A percentile compares a stretch with the other conserved stretches of the same genome.
Evolutionary conservation across 2,888 invertebrate species (phyloP).

Genomic region (Ormyrus rosae): DNA sequence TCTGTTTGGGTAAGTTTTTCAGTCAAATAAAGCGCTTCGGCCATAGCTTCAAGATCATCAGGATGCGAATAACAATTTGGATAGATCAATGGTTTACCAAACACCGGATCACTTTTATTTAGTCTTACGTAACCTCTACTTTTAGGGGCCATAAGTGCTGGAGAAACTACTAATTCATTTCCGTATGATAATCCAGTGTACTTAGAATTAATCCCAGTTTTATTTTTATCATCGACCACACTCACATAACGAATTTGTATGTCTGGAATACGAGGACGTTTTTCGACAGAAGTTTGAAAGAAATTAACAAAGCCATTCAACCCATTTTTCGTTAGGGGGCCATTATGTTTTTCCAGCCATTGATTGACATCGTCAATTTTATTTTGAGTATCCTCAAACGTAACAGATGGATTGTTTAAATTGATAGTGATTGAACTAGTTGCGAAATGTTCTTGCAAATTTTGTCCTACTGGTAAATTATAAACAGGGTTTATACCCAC

Average conservation of each 20-base stretch:
- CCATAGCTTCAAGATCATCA: conserved; percentile 78
- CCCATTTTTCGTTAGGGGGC: conserved; percentile 78
- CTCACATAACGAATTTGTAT: conserved; percentile 78
- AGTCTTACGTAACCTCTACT: conserved; percentile 81
- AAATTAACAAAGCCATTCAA: conserved; percentile 80
- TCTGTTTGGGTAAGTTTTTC: conserved; percentile 77
- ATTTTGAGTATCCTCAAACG: conserved; percentile 65
- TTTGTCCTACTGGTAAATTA: conserved; percentile 81
- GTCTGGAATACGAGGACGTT: conserved; percentile 77
- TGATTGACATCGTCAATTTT: conserved; percentile 65
- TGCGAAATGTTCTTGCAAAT: conserved; percentile 81
- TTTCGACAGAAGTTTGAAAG: conserved; percentile 78
- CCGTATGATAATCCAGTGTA: conserved; percentile 61
- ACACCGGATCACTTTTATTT: conserved; percentile 81
- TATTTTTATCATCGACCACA: conserved; percentile 67
- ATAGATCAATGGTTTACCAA: conserved; percentile 80
- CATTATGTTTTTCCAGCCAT: conserved; percentile 70
- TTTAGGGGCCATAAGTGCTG: conserved; percentile 80
- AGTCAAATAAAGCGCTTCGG: conserved; percentile 78
- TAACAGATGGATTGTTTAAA: conserved; percentile 60
- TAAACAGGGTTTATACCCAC: conserved; percentile 79
- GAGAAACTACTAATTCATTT: conserved; percentile 67
- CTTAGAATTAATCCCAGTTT: conserved; percentile 75
- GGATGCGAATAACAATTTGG: conserved; percentile 82
- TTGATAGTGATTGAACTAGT: conserved; percentile 61